Conservation (phyloP, 2,888 invertebrate species). For the Sarcophaga carnaria region DNA sequence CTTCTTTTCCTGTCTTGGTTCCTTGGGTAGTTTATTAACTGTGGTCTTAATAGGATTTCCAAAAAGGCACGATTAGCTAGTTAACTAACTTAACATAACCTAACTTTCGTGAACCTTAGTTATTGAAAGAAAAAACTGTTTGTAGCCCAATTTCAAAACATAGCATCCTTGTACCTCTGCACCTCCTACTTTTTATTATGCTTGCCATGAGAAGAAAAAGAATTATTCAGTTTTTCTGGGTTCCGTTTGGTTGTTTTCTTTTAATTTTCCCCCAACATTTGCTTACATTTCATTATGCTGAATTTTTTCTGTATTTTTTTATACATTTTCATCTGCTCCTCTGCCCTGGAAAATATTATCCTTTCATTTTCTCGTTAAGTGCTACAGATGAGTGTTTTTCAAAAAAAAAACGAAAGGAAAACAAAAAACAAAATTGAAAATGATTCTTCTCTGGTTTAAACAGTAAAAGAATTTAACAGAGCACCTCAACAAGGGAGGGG, state of each 20-base stretch:
- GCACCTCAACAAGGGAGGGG: neutral
- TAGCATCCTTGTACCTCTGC: neutral
- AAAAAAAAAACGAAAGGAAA: neutral
- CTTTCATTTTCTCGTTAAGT: constrained; percentile 64
- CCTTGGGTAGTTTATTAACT: too few relatives aligned
- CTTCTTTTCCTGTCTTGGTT: too few relatives aligned
- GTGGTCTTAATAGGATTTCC: too few relatives aligned
- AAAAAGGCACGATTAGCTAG: too few relatives aligned
- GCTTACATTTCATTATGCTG: constrained; percentile 64
- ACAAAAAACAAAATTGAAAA: neutral
- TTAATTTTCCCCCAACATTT: constrained; percentile 62
- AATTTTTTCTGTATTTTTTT: constrained; percentile 20
- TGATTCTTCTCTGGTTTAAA: neutral
- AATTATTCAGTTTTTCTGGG: neutral
- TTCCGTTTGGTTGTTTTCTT: constrained; percentile 63
- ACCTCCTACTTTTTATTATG: neutral
- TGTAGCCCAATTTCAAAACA: neutral
- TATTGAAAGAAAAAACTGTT: too few relatives aligned
- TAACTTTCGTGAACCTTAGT: too few relatives aligned
- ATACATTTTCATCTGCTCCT: neutral
- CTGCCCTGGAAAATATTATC: constrained; percentile 54
- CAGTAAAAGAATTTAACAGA: neutral
- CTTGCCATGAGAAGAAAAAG: neutral
- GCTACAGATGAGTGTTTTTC: neutral
- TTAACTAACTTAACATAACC: too few relatives aligned